Evolutionary conservation across 1,140 invertebrate genomes (phyloP).

Genomic region (Ruditapes philippinarum): DNA sequence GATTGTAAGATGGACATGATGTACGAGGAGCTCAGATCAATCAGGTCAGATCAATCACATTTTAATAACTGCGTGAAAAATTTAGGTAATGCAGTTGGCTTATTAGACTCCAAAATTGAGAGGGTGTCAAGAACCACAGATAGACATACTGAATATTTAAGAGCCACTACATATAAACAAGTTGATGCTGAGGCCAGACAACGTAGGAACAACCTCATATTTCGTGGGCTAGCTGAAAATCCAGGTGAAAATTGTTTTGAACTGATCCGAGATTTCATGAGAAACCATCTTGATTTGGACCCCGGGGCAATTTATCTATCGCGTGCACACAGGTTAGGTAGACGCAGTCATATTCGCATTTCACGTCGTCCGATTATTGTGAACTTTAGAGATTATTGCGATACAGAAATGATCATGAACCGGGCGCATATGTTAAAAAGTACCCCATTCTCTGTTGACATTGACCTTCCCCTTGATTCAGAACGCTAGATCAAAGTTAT

Average conservation of each 20-base stretch:
- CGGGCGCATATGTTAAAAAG: not conserved
- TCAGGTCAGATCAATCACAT: no score
- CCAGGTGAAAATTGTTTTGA: not conserved
- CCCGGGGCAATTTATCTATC: not conserved
- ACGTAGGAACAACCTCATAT: conserved; percentile 3
- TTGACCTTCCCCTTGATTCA: conserved; percentile 1
- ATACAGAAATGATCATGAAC: not conserved
- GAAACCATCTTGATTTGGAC: not conserved
- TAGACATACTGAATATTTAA: no score
- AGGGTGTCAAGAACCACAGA: no score
- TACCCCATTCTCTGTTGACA: conserved; percentile 10
- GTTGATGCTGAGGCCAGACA: not conserved
- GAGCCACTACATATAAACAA: no score
- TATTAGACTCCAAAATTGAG: no score
- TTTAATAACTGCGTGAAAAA: no score
- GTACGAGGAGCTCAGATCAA: no score
- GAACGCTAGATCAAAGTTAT: not conserved
- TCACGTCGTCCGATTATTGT: not conserved
- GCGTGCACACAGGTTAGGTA: not conserved
- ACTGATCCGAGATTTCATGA: not conserved
- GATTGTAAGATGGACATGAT: no score
- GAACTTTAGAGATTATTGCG: not conserved
- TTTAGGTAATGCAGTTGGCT: no score
- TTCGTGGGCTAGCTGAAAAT: conserved; percentile 27
- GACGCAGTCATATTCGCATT: not conserved